phyloP scores from a whole-genome alignment of 2,888 invertebrate genomes.

The Apeira syringaria region DNA sequence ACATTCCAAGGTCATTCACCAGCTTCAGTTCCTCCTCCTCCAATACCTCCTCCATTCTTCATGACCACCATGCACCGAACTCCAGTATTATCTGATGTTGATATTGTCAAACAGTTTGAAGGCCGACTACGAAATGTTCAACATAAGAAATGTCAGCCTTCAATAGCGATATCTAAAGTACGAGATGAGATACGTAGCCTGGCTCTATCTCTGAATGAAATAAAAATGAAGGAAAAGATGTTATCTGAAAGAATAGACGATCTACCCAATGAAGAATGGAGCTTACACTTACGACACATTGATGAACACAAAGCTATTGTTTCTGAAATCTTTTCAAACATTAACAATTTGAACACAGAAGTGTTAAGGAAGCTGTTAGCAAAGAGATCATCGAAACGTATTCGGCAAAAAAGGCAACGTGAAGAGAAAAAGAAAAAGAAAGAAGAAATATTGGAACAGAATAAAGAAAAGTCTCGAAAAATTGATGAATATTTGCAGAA shows the following conservation, averaged over 20 bases:
- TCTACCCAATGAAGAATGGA: conserved; percentile 83
- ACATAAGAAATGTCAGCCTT: conserved; percentile 10
- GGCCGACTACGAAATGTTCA: conserved; percentile 17
- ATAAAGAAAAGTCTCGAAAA: conserved; percentile 80
- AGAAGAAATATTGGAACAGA: conserved; percentile 57
- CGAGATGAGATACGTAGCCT: conserved; percentile 46
- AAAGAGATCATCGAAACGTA: conserved; percentile 72
- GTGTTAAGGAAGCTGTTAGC: conserved; percentile 65
- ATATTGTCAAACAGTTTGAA: conserved; percentile 54
- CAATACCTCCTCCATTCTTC: conserved; percentile 42
- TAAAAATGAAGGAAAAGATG: conserved; percentile 57
- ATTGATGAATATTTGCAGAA: conserved; percentile 87
- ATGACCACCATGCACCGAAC: conserved; percentile 35
- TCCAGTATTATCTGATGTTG: conserved; percentile 41
- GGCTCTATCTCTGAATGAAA: conserved; percentile 39
- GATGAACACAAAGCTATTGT: conserved; percentile 74
- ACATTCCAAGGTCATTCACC: conserved; percentile 63
- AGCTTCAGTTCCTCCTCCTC: conserved; percentile 45
- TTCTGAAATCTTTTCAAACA: conserved; percentile 55
- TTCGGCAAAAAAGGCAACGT: conserved; percentile 68
- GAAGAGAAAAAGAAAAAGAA: conserved; percentile 59
- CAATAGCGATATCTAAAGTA: conserved; percentile 44
- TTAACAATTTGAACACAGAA: conserved; percentile 66
- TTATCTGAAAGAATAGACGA: conserved; percentile 67
- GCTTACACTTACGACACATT: conserved; percentile 70